Evolutionary conservation across 2,113 vertebrate genomes (phyloP).

Genomic region (Labeo catla): DNA sequence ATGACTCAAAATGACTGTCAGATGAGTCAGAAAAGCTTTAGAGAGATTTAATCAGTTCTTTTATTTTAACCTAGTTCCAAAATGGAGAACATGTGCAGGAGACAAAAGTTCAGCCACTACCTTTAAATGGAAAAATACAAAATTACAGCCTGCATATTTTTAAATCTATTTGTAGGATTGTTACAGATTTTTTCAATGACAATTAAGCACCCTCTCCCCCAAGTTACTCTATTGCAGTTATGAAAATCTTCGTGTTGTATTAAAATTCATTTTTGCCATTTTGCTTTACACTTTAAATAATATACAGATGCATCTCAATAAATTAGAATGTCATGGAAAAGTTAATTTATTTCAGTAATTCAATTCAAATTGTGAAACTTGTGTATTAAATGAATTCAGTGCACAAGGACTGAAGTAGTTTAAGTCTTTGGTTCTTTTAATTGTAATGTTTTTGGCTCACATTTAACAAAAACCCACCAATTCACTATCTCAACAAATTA

Average conservation of each 20-base stretch:
- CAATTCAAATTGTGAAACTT: too few relatives aligned
- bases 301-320: not conserved
- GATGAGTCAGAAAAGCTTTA: constrained; percentile 37
- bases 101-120: constrained; percentile 18
- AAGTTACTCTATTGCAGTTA: not conserved
- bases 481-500: too few relatives aligned
- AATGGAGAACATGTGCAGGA: constrained; percentile 22
- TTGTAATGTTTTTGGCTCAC: too few relatives aligned
- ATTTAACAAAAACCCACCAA: too few relatives aligned
- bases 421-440: too few relatives aligned
- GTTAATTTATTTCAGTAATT: too few relatives aligned
- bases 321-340: too few relatives aligned
- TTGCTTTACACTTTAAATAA: not conserved
- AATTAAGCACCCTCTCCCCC: not conserved
- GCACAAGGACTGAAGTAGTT: too few relatives aligned
- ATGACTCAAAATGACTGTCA: constrained; percentile 46
- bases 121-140: constrained; percentile 7
- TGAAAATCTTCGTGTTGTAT: not conserved
- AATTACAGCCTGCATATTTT: not conserved
- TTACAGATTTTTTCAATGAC: not conserved
- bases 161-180: not conserved
- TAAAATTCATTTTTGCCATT: not conserved
- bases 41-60: constrained; percentile 40
- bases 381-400: too few relatives aligned
- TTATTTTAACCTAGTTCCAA: constrained; percentile 22